These are phyloP conservation scores for Suillia variegata DNA, from an alignment of 2,888 invertebrate genomes.

Conservation along the genomic window DNA sequence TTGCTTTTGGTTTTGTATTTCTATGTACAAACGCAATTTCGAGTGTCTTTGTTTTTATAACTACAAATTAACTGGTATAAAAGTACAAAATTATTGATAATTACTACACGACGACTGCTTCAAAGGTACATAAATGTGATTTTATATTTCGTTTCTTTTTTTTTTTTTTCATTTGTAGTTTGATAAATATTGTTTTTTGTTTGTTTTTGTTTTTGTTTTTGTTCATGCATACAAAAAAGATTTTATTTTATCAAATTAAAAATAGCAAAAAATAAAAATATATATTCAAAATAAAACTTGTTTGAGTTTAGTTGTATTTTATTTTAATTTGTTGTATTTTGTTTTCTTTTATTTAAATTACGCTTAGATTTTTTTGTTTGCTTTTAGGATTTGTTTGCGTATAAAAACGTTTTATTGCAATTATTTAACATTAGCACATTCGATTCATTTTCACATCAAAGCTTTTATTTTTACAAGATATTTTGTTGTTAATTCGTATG, in stretches of 20 bases:
- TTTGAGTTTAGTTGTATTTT: too few species aligned
- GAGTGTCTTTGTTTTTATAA: conserved; percentile 22
- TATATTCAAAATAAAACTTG: too few species aligned
- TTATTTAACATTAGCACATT: conserved; percentile 32
- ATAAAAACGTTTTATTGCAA: background rate
- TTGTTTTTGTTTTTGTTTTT: too few species aligned
- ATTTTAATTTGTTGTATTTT: background rate
- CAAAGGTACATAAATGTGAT: conserved; percentile 50
- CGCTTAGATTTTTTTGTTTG: conserved; percentile 7
- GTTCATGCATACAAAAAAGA: too few species aligned
- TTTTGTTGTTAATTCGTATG: conserved; percentile 6
- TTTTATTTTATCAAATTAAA: too few species aligned
- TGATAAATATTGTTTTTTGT: conserved; percentile 16
- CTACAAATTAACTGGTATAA: conserved; percentile 13
- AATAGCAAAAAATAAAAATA: too few species aligned
- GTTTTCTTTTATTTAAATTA: background rate
- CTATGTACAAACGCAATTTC: conserved; percentile 32
- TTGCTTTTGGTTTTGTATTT: conserved; percentile 9
- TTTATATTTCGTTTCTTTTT: too few species aligned
- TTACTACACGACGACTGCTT: conserved; percentile 7
- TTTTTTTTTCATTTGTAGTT: conserved; percentile 19
- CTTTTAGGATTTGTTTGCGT: conserved; percentile 14
- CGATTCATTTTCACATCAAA: conserved; percentile 31
- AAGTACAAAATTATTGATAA: conserved; percentile 6
- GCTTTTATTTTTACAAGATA: conserved; percentile 17